Evolutionary conservation across 2,888 invertebrate species (phyloP).

Genomic region (Ophion slaviceki): DNA sequence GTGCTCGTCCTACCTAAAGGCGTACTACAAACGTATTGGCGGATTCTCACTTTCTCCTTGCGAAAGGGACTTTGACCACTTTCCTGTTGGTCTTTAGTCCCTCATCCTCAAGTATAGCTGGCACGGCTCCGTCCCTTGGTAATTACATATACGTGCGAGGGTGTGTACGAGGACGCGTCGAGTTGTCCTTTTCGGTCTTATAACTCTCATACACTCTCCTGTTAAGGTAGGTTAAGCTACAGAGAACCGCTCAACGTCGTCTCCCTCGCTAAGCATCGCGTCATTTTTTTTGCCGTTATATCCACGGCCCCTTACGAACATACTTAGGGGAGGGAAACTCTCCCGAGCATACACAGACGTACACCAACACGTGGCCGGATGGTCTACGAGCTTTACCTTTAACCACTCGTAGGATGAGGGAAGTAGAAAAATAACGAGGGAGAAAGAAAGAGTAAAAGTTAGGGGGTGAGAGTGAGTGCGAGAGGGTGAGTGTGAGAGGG

Average conservation of each 20-base stretch:
- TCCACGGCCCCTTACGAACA: conserved; percentile 16
- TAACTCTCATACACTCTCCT: conserved; percentile 27
- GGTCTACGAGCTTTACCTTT: conserved; percentile 35
- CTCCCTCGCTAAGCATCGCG: conserved; percentile 14
- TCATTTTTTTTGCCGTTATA: conserved; percentile 48
- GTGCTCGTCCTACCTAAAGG: background rate
- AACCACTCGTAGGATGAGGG: conserved; percentile 11
- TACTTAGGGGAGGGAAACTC: conserved; percentile 4
- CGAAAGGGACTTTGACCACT: conserved; percentile 8
- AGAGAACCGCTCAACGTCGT: conserved; percentile 19
- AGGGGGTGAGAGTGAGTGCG: no score
- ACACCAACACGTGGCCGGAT: background rate
- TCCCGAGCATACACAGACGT: background rate
- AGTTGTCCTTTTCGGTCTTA: conserved; percentile 9
- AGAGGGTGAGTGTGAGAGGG: background rate
- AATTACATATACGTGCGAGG: conserved; percentile 28
- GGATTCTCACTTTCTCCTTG: conserved; percentile 10
- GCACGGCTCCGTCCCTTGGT: background rate
- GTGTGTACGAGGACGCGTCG: conserved; percentile 16
- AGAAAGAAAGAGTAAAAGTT: background rate
- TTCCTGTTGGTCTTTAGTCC: conserved; percentile 13
- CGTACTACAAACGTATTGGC: background rate
- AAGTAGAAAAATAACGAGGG: conserved; percentile 6
- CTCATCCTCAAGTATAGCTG: conserved; percentile 11
- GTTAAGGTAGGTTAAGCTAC: conserved; percentile 70